Conservation (phyloP, 2,888 invertebrate species). For the Sipha maydis region DNA sequence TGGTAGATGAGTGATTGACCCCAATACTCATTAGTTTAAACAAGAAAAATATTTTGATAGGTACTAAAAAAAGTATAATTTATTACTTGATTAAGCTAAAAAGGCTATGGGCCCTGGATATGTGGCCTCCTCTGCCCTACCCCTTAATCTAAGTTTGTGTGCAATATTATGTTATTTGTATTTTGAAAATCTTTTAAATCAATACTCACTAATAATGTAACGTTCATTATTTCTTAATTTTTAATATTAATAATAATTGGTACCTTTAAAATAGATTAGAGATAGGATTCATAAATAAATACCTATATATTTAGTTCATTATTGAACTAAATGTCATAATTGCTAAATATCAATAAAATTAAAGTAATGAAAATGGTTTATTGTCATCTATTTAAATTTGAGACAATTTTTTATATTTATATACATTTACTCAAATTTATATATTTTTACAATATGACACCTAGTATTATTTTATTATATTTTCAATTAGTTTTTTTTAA, state of each 20-base stretch:
- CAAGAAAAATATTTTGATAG: too few relatives aligned
- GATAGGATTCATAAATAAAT: background rate
- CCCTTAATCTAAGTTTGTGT: too few relatives aligned
- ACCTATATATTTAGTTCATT: background rate
- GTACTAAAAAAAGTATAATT: too few relatives aligned
- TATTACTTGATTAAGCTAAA: too few relatives aligned
- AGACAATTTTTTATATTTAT: background rate
- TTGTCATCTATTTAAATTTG: background rate
- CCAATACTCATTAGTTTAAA: too few relatives aligned
- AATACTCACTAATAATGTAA: conserved; percentile 5
- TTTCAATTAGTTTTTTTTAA: too few relatives aligned
- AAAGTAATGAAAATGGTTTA: background rate
- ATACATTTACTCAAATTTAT: background rate
- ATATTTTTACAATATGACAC: too few relatives aligned
- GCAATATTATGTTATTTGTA: background rate
- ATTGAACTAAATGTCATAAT: conserved; percentile 28
- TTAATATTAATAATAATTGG: conserved; percentile 13
- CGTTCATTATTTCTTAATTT: background rate
- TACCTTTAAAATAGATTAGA: background rate
- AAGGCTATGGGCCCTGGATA: too few relatives aligned
- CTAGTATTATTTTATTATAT: too few relatives aligned
- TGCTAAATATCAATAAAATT: background rate
- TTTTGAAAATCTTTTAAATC: background rate
- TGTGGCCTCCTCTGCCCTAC: too few relatives aligned
- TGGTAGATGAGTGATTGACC: too few relatives aligned